Conservation (phyloP, 2,888 invertebrate genomes). For the Sympetrum striolatum region DNA sequence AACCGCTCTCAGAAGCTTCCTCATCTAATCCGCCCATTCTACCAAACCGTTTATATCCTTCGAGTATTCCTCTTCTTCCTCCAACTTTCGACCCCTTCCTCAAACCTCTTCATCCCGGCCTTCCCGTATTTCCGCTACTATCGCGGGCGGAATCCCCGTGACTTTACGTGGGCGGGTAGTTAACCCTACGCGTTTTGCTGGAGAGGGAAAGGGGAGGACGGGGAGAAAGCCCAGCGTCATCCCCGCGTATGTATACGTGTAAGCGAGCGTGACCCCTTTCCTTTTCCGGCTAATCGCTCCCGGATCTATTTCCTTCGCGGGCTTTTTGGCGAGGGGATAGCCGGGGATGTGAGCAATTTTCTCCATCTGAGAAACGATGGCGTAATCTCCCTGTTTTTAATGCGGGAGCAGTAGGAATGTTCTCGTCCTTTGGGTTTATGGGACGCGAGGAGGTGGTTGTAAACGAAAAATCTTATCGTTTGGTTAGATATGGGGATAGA, state of each 20-base stretch:
- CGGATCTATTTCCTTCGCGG: conserved; percentile 3
- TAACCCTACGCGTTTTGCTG: conserved; percentile 5
- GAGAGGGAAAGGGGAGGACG: neutral
- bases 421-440: neutral
- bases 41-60: neutral
- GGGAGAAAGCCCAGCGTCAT: neutral
- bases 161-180: conserved; percentile 22
- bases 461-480: neutral
- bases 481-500: too few relatives aligned
- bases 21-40: conserved; percentile 12
- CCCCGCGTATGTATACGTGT: neutral
- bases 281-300: neutral
- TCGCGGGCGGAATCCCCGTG: conserved; percentile 16
- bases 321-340: neutral
- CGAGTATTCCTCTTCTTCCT: neutral
- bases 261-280: neutral
- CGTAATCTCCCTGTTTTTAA: neutral
- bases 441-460: neutral
- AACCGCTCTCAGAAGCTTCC: neutral
- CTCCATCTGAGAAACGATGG: neutral
- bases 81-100: neutral
- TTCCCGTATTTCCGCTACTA: neutral
- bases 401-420: neutral
- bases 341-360: neutral
- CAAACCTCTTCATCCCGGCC: neutral